Evolutionary conservation across 2,113 vertebrate species (phyloP), one percentile per base, ranked within the genome.

Genomic region (Toxostoma redivivum): DNA sequence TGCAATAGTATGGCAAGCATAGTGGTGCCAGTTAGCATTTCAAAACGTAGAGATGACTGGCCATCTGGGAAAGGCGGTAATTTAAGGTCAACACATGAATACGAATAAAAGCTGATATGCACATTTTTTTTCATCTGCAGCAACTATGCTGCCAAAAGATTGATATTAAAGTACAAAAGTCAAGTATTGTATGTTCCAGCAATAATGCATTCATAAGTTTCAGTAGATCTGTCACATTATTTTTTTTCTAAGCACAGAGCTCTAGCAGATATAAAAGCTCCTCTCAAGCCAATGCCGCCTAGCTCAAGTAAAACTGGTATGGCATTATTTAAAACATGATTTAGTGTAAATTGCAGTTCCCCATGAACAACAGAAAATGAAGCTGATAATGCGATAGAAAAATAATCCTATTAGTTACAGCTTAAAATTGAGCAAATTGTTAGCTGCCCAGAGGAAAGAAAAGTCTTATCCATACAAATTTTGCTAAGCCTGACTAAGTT

Each of bases 161-260:
- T 95, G 91, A 69, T 94, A 90, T 87, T 90, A 70, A 95, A 96
- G 84, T 92, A 65, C 40, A 93, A 94, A 97, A 95, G 86, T 90
- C 88, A 95, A 82, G 47, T 47, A 88, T 89, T 93, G 9, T 58
- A 58, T 70, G 58, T 87, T 95, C 90, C 93, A 96, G 81, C 35
- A 96, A 83, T 74, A 95, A 92, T 88, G 93, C 88, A 92, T 92
- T 95, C 67, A 86, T 86, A 74, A 94, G 57, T 80, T 94, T 95
- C 92, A 80, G 64, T 53, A 73, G 83, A 87, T 90, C 84, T 96
- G 89, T 94, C 83, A 72, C 50, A 72, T 95, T 95, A 94, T 28
- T 96, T 92, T 92, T 96, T 51, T 94, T 97, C 70, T 85, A 94
- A 76, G 71, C 50, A 48, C 56, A 77, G 77, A 50, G 60, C 48